Percentiles rank a stretch among this genome's conserved stretches.
Conservation (phyloP, 2,113 vertebrate genomes). For the Montifringilla adamsi region DNA sequence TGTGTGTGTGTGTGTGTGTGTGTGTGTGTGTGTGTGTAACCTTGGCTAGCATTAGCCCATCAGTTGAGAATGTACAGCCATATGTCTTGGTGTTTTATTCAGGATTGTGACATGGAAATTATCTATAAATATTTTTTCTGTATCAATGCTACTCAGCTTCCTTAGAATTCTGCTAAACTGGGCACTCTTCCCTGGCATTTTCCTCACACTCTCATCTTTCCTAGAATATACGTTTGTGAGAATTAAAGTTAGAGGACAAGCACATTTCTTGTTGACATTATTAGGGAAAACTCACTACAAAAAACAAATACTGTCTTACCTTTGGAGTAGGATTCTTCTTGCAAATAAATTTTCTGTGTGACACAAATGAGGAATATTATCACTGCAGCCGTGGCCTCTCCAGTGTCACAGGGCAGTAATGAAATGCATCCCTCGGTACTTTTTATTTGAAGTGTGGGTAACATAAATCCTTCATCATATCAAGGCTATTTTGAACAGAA, state of each 20-base stretch:
- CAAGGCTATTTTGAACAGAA: conserved; percentile 74
- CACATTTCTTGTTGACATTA: background rate
- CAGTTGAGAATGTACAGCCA: background rate
- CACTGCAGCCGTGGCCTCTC: conserved; percentile 34
- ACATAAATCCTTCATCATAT: conserved; percentile 72
- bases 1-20: background rate
- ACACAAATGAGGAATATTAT: conserved; percentile 31
- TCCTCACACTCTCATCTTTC: conserved; percentile 16
- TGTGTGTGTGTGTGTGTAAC: background rate
- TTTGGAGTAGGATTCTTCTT: conserved; percentile 42
- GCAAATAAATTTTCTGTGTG: conserved; percentile 36
- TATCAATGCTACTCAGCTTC: conserved; percentile 41
- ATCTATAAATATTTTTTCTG: conserved; percentile 17
- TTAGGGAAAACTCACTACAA: background rate
- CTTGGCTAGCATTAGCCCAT: background rate
- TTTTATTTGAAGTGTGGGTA: conserved; percentile 71
- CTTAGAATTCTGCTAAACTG: conserved; percentile 49
- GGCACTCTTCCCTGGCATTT: conserved; percentile 36
- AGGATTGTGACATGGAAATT: background rate
- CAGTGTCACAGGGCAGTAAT: conserved; percentile 37
- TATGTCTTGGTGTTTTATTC: background rate
- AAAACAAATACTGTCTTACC: conserved; percentile 52
- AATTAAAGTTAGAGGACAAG: background rate
- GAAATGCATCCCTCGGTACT: conserved; percentile 60
- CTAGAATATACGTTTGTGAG: background rate